A percentile compares a stretch with the other conserved stretches of the same genome.
Conservation (phyloP, 2,113 vertebrate genomes). For the Prietella phreatophila region DNA sequence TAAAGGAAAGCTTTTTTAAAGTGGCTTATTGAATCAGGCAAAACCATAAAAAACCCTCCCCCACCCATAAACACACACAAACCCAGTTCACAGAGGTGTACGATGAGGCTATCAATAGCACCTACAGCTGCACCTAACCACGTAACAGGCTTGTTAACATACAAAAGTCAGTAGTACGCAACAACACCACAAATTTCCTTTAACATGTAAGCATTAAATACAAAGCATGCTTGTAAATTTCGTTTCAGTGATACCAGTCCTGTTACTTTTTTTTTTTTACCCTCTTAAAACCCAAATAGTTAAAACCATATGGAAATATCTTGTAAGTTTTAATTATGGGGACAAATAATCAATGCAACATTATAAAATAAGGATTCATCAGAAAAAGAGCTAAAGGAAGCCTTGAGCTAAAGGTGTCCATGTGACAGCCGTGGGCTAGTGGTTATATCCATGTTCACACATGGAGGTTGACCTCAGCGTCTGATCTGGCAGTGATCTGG, state of each 20-base stretch:
- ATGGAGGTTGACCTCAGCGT: not conserved
- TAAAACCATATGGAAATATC: not conserved
- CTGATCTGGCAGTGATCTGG: not conserved
- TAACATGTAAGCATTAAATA: not conserved
- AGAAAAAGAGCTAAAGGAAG: not conserved
- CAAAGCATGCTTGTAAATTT: not conserved
- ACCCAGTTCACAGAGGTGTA: not conserved
- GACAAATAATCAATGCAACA: not conserved
- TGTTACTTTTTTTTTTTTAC: not conserved
- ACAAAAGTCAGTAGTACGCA: not conserved
- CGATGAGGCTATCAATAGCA: not conserved
- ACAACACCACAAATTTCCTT: not conserved
- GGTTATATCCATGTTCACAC: not conserved
- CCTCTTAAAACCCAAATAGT: not conserved
- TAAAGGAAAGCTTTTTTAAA: not conserved
- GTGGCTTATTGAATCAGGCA: not conserved
- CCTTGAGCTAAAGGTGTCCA: not conserved
- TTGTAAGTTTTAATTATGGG: not conserved
- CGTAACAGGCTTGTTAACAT: not conserved
- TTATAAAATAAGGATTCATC: not conserved
- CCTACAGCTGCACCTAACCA: not conserved
- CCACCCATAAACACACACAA: not conserved
- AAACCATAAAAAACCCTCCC: not conserved
- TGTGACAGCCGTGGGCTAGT: not conserved
- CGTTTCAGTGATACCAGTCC: not conserved